Base-by-base conservation (phyloP, 2,888 invertebrate genomes). In the Salticus scenicus region DNA sequence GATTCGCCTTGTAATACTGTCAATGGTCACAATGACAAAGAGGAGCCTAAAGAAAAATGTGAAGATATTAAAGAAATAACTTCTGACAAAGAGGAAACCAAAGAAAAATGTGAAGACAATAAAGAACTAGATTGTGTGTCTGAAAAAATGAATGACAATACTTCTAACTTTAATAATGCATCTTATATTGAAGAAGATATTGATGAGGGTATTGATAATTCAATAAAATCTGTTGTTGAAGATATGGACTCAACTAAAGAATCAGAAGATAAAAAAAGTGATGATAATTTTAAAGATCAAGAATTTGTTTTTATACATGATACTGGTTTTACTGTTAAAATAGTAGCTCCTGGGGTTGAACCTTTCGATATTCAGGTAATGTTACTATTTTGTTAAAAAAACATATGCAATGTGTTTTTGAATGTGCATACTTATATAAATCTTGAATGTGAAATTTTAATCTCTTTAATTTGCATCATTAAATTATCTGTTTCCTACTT, bases 241-340 rank as follows among this genome's bases (percentile, higher is more conserved):
- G 72, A 72, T 14, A 71, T 41, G 20, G 67, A 67, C 37, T 71
- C 72, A 37, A 47, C 64, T 37, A 66, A 74, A 66, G 57, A 31
- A 27, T 41, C 17, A 76, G 82, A 76, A n/a, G 69, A 74, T 30
- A 78, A 79, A 27, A 64, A 77, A 57, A 71, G 75, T 20, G 33
- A 24, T 72, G 87, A 87, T 41, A 51, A 28, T 24, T 47, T 72
- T 10, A 78, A 88, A 71, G 88, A 88, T 24, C 88, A 89, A 73
- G 89, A 96, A 92, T 95, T 97, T 76, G 95, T 97, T 87, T 95
- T 96, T 89, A 94, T 97, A 89, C 97, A 97, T 91, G 97, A 98
- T 90, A 93, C 95, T 92, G 97, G 97, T 71, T 97, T 97, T 90
- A 96, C 95, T 76, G 96, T 98, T n/a, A 96, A 97, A 92, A 97